Evolutionary conservation across 1,140 invertebrate species (phyloP).

Genomic region (Odontomachus brunneus): DNA sequence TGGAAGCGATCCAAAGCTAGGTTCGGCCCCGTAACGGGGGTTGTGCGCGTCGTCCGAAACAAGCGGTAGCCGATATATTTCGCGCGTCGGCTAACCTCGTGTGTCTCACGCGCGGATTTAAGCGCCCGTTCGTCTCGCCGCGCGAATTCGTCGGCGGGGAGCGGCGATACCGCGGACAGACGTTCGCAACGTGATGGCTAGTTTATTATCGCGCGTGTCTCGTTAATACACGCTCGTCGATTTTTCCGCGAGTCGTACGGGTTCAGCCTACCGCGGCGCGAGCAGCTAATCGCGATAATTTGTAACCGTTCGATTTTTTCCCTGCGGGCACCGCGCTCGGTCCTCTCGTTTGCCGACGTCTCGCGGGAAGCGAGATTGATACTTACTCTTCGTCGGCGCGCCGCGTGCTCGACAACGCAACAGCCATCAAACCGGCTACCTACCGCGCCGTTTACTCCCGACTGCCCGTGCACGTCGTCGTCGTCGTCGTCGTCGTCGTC

Average conservation of each 20-base stretch:
- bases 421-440: constrained; percentile 48
- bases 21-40: constrained; percentile 48
- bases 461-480: not conserved
- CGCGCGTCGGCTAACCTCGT: not conserved
- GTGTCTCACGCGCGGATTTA: constrained; percentile 1
- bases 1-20: constrained; percentile 69
- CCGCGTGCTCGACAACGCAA: constrained; percentile 27
- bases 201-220: constrained; percentile 27
- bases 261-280: constrained; percentile 38
- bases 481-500: constrained; percentile 20
- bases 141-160: too few relatives aligned
- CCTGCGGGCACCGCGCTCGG: not conserved
- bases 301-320: constrained; percentile 50
- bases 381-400: constrained; percentile 39
- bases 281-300: constrained; percentile 54
- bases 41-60: constrained; percentile 38
- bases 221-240: constrained; percentile 13
- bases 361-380: constrained; percentile 43
- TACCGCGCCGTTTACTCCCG: constrained; percentile 49
- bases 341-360: constrained; percentile 44
- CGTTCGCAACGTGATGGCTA: too few relatives aligned
- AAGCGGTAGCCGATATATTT: constrained; percentile 26
- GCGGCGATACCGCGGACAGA: too few relatives aligned
- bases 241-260: constrained; percentile 18
- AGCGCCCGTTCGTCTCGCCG: not conserved